Conservation (phyloP, 2,888 invertebrate genomes). For the Operophtera brumata region DNA sequence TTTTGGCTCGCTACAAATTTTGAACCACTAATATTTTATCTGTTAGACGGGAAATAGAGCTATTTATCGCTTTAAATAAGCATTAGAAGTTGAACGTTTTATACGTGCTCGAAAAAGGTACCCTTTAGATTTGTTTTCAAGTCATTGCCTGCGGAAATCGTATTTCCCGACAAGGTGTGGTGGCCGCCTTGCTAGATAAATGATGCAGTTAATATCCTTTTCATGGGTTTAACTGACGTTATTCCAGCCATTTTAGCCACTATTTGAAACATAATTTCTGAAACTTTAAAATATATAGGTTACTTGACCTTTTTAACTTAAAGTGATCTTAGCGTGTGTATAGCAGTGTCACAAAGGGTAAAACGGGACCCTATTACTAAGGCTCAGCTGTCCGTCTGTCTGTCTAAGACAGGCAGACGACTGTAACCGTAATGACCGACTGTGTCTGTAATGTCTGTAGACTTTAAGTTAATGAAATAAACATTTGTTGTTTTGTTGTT, state of each 20-base stretch:
- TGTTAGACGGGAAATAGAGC: constrained; percentile 1
- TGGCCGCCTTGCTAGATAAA: constrained; percentile 45
- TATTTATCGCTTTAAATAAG: constrained; percentile 11
- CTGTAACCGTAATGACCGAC: no score
- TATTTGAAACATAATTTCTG: constrained; percentile 31
- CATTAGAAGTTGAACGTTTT: constrained; percentile 12
- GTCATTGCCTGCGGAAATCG: constrained; percentile 45
- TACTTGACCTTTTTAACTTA: background rate
- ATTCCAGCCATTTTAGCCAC: constrained; percentile 41
- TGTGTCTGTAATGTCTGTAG: no score
- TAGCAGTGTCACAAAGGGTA: no score
- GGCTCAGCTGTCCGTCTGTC: no score
- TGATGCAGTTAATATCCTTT: constrained; percentile 50
- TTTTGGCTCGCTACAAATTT: background rate
- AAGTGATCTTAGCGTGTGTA: background rate
- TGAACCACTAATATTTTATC: background rate
- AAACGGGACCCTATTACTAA: no score
- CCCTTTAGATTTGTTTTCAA: constrained; percentile 41
- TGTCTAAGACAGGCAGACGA: no score
- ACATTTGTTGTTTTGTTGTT: no score
- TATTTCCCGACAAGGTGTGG: constrained; percentile 47
- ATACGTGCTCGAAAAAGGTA: constrained; percentile 22
- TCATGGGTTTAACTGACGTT: constrained; percentile 45
- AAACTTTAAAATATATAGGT: constrained; percentile 18
- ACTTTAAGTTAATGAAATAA: no score